Evolutionary conservation across 2,113 vertebrate genomes (phyloP).

Genomic region (Eptesicus fuscus): DNA sequence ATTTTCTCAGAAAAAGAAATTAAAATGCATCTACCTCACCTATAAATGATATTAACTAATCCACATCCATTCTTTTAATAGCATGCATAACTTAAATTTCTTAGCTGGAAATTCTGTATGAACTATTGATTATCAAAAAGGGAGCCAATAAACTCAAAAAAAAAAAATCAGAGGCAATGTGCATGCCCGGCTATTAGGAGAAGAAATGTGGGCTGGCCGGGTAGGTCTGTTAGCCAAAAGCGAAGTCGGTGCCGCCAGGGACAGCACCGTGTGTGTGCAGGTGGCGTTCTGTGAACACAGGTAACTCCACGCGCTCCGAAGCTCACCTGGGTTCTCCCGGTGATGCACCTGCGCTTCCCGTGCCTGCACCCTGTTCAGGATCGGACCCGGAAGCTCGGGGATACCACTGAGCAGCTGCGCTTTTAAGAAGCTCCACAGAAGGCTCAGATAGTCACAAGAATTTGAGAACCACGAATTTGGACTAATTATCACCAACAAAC

Average conservation of each 20-base stretch:
- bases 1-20: background rate
- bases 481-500: background rate
- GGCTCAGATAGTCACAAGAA: background rate
- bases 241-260: background rate
- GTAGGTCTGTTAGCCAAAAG: background rate
- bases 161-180: background rate
- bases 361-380: background rate
- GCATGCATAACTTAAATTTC: background rate
- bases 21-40: background rate
- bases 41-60: background rate
- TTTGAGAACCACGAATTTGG: background rate
- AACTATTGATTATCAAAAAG: background rate
- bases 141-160: background rate
- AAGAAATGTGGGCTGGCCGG: background rate
- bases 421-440: background rate
- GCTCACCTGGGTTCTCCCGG: background rate
- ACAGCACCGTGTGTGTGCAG: background rate
- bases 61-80: background rate
- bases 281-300: background rate
- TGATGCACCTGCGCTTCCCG: accelerated
- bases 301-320: background rate
- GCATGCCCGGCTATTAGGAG: background rate
- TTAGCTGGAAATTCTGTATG: background rate
- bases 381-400: background rate
- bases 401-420: background rate